These are phyloP conservation scores for Solenodon paradoxus DNA, from an alignment of 2,113 vertebrate species.

Conservation along the genomic window DNA sequence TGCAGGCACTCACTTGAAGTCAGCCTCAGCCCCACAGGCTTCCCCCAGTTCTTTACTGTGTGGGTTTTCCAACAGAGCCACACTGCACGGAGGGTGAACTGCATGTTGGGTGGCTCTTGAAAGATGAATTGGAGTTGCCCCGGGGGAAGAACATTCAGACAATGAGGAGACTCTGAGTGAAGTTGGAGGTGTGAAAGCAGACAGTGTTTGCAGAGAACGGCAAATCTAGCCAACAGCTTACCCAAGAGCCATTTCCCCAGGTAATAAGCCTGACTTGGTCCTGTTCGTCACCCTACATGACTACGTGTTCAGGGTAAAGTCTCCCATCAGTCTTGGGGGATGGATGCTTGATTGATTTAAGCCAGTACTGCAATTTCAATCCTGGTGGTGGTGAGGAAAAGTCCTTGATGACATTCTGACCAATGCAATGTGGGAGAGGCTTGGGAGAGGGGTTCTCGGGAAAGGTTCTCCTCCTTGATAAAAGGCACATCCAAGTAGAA, in stretches of 20 bases:
- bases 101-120: neutral
- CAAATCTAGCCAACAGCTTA: neutral
- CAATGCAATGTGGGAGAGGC: neutral
- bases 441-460: neutral
- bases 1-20: no score
- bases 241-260: neutral
- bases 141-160: neutral
- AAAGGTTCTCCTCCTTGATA: neutral
- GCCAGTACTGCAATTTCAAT: neutral
- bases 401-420: neutral
- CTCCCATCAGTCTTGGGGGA: neutral
- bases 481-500: neutral
- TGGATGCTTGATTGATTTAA: neutral
- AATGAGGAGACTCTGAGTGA: neutral
- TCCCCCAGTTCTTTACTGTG: neutral
- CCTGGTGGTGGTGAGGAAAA: neutral
- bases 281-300: neutral
- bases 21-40: fast-evolving
- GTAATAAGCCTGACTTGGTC: neutral
- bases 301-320: neutral
- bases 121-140: neutral
- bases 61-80: neutral
- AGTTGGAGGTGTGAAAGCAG: neutral
- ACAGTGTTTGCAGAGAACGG: neutral
- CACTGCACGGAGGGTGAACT: neutral